Percentiles rank a stretch among this genome's conserved stretches.
Conservation (phyloP, 1,140 invertebrate species). For the Brachionus rubens region DNA sequence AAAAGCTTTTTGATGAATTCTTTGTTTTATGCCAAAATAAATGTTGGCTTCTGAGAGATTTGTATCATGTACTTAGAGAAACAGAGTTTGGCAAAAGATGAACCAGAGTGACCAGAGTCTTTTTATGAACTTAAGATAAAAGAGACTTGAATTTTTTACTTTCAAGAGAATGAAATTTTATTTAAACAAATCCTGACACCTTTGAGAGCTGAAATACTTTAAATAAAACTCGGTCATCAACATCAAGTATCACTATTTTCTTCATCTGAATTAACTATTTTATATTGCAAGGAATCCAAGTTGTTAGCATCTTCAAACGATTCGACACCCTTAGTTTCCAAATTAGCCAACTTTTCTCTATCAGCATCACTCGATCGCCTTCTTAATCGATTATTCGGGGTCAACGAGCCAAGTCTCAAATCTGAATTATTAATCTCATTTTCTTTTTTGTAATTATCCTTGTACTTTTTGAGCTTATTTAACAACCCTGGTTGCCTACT, state of each 20-base stretch:
- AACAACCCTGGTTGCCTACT: neutral
- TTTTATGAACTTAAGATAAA: no score
- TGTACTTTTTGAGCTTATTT: neutral
- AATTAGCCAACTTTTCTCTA: neutral
- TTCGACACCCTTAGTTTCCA: constrained; percentile 7
- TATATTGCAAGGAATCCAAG: constrained; percentile 19
- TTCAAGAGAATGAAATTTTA: no score
- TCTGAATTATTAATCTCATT: neutral
- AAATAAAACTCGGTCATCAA: no score
- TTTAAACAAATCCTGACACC: no score
- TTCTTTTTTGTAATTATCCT: neutral
- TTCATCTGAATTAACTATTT: constrained; percentile 30
- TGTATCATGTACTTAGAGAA: no score
- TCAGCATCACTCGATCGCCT: constrained; percentile 32
- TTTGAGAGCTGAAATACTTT: no score
- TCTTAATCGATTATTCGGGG: neutral
- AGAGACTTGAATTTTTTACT: no score
- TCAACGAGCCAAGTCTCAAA: neutral
- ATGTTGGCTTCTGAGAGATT: no score
- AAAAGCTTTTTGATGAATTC: no score
- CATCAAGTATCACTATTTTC: neutral
- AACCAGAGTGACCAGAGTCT: no score
- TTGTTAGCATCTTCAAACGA: constrained; percentile 38
- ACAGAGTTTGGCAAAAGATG: no score
- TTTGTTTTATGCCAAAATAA: no score